Evolutionary conservation across 1,140 invertebrate species (phyloP).

Genomic region (Cecropterus lyciades): DNA sequence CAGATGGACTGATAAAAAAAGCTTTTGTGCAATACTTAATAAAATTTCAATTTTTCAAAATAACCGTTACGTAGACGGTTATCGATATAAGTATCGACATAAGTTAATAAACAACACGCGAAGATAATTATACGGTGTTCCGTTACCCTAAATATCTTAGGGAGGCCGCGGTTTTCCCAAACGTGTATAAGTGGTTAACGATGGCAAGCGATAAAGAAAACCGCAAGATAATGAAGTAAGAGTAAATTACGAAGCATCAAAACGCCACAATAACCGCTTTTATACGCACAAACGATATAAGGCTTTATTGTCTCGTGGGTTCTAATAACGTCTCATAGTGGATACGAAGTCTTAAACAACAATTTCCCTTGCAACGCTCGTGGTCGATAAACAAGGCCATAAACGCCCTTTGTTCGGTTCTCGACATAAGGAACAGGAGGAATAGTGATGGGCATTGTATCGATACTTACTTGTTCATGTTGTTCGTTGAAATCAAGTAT

Average conservation of each 20-base stretch:
- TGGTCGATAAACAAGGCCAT: conserved; percentile 65
- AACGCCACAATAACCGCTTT: conserved; percentile 5
- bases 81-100: too few species aligned
- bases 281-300: conserved; percentile 20
- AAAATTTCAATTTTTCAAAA: too few species aligned
- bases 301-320: conserved; percentile 5
- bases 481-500: too few species aligned
- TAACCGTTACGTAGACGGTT: too few species aligned
- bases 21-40: too few species aligned
- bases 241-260: conserved; percentile 20
- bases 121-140: too few species aligned
- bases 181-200: conserved; percentile 5
- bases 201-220: conserved; percentile 20
- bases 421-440: conserved; percentile 45
- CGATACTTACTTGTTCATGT: too few species aligned
- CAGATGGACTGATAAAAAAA: too few species aligned
- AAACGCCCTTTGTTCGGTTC: conserved; percentile 60
- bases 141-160: too few species aligned
- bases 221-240: conserved; percentile 27
- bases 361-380: conserved; percentile 49
- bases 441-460: conserved; percentile 41
- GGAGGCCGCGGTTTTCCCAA: too few species aligned
- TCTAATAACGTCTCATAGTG: background rate
- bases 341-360: conserved; percentile 41
- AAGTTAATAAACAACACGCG: too few species aligned